Conservation (phyloP, 2,888 invertebrate genomes). For the Lithophane socia region DNA sequence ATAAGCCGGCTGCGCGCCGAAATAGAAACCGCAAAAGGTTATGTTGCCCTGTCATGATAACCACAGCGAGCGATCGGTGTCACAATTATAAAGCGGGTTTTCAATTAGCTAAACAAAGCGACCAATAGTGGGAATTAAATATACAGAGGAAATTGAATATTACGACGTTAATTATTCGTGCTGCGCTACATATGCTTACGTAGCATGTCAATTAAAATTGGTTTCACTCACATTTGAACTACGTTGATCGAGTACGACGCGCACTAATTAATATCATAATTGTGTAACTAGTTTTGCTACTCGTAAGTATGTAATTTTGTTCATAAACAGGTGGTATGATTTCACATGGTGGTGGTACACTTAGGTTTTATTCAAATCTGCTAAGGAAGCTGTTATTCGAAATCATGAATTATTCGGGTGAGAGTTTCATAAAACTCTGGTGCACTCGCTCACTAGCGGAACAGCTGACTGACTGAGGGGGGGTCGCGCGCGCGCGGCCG, state of each 20-base stretch:
- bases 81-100: constrained; percentile 58
- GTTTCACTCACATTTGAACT: constrained; percentile 12
- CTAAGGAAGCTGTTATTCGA: background rate
- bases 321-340: background rate
- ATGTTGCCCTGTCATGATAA: constrained; percentile 60
- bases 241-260: constrained; percentile 1
- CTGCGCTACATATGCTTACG: constrained; percentile 3
- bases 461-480: too few relatives aligned
- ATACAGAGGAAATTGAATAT: constrained; percentile 42
- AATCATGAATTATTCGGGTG: background rate
- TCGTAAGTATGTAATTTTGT: background rate
- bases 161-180: constrained; percentile 34
- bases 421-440: background rate
- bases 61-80: constrained; percentile 57
- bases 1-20: constrained; percentile 47
- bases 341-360: background rate
- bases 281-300: constrained; percentile 1
- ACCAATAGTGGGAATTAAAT: constrained; percentile 52
- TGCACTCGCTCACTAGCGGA: background rate
- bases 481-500: too few relatives aligned
- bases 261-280: constrained; percentile 11
- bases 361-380: background rate
- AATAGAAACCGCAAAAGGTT: constrained; percentile 66
- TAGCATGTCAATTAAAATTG: constrained; percentile 42
- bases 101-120: constrained; percentile 59